Percentiles rank a stretch among this genome's conserved stretches.
Evolutionary conservation across 2,888 invertebrate genomes (phyloP).

Genomic region (Ophion obscuratus): DNA sequence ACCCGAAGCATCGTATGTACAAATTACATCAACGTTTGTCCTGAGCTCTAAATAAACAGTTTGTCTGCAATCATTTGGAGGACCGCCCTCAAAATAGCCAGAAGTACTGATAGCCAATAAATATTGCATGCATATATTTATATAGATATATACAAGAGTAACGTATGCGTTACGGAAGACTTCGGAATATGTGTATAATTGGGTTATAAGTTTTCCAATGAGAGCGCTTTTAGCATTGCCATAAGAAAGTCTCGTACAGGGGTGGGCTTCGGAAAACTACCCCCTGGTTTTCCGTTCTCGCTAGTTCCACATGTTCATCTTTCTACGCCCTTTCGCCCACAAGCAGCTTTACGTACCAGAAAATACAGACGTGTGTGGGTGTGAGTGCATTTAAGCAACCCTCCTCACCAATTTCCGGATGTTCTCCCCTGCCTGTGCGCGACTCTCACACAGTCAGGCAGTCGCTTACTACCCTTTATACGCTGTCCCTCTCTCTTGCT

Average conservation of each 20-base stretch:
- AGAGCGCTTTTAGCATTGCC: constrained; percentile 58
- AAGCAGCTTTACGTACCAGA: not conserved
- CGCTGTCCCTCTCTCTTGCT: not conserved
- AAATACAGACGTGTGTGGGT: not conserved
- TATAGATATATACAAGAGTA: not conserved
- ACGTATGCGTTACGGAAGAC: not conserved
- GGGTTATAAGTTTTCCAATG: constrained; percentile 60
- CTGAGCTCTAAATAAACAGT: no score
- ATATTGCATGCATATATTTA: not conserved
- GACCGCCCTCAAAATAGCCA: no score
- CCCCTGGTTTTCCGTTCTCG: constrained; percentile 27
- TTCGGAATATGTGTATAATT: constrained; percentile 32
- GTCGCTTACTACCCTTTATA: not conserved
- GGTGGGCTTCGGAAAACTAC: constrained; percentile 32
- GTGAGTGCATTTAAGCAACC: constrained; percentile 15
- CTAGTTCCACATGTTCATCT: constrained; percentile 4
- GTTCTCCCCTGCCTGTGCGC: constrained; percentile 16
- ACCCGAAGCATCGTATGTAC: no score
- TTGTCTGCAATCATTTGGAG: no score
- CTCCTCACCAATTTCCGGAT: constrained; percentile 52
- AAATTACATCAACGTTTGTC: no score
- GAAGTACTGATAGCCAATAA: no score
- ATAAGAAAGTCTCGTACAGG: constrained; percentile 51
- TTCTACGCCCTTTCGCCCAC: constrained; percentile 18
- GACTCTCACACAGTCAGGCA: constrained; percentile 8